Conservation (phyloP, 2,797 vertebrate genomes). For the Paguma larvata region DNA sequence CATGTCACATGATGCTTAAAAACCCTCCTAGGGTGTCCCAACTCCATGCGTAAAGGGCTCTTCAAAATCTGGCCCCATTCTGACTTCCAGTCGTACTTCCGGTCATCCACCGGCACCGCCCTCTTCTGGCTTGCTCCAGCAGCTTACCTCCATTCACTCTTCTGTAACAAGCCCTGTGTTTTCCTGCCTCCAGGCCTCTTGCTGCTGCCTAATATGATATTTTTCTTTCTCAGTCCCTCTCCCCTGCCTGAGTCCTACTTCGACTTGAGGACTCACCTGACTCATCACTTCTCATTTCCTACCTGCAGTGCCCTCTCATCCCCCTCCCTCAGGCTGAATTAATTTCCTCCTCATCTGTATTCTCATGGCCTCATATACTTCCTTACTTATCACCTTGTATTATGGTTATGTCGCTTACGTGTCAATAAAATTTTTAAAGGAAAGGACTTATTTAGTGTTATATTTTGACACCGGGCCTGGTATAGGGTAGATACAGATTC, state of each 20-base stretch:
- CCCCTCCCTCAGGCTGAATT: slow-evolving; percentile 32
- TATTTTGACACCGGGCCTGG: neutral
- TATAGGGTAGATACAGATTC: neutral
- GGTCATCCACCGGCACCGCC: neutral
- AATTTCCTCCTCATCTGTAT: slow-evolving; percentile 14
- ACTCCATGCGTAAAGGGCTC: neutral
- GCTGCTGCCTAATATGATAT: rapidly evolving
- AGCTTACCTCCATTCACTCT: neutral
- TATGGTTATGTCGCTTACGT: neutral
- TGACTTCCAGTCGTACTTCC: neutral
- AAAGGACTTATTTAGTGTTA: neutral
- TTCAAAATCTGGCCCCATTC: neutral
- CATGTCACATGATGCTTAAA: rapidly evolving
- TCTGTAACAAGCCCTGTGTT: neutral
- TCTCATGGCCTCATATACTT: rapidly evolving
- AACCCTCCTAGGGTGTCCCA: neutral
- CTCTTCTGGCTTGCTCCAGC: neutral
- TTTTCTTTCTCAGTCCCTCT: neutral
- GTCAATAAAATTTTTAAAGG: neutral
- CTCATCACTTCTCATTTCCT: neutral
- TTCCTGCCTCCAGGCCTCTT: neutral
- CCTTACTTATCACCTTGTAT: neutral
- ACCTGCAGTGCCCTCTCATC: neutral
- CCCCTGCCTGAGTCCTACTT: neutral
- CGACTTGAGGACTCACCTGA: neutral